These are phyloP conservation scores for Triplophysa tibetana DNA, from an alignment of 2,113 vertebrate genomes.

Conservation along the genomic window DNA sequence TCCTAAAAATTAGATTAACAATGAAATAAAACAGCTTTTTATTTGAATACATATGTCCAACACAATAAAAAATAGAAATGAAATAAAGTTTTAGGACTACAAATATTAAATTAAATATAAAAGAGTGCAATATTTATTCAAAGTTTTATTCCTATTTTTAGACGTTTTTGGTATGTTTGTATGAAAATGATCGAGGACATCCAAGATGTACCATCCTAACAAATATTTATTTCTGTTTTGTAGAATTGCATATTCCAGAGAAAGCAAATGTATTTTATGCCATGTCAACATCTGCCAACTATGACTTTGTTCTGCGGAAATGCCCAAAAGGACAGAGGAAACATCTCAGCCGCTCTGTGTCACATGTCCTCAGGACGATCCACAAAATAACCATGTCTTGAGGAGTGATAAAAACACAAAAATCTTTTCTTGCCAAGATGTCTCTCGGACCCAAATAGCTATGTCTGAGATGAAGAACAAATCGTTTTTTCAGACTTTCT, in stretches of 20 bases:
- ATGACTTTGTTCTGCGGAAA: constrained; percentile 81
- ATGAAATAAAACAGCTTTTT: background rate
- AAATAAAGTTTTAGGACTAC: no score
- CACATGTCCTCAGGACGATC: constrained; percentile 45
- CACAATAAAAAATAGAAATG: no score
- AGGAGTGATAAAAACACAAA: background rate
- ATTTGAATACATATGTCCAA: background rate
- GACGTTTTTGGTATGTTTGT: no score
- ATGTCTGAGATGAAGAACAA: background rate
- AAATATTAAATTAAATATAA: no score
- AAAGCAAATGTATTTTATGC: constrained; percentile 89
- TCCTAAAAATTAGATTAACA: background rate
- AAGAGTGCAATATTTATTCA: no score
- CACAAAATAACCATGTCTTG: constrained; percentile 30
- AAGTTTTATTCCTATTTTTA: no score
- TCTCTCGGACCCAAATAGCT: background rate
- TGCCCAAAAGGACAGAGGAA: constrained; percentile 64
- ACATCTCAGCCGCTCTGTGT: constrained; percentile 47
- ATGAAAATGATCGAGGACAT: background rate
- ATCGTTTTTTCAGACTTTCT: no score
- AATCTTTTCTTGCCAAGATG: background rate
- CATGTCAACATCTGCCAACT: constrained; percentile 80
- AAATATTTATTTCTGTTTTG: background rate
- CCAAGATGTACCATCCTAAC: background rate
- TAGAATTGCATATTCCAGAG: constrained; percentile 86